Evolutionary conservation across 2,888 invertebrate genomes (phyloP), one percentile per base, ranked within the genome.

Genomic region (Ditula angustiorana): DNA sequence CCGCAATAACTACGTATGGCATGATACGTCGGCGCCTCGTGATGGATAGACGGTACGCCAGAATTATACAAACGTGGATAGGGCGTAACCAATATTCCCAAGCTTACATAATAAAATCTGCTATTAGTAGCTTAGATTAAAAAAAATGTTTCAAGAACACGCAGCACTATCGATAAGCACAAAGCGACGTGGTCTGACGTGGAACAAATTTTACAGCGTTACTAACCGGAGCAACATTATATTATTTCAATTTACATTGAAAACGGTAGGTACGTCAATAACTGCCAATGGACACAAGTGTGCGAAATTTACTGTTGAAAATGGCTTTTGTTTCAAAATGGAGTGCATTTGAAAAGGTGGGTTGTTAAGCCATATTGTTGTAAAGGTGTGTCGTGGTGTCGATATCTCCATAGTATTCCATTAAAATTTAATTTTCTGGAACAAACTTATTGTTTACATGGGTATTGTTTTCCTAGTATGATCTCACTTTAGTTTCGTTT

Each of bases 231-330:
- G 19, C 10, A 37, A 19, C 37, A 46, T 10, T 26, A 41, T 53
- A 64, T 62, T 57, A 44, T 53, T 41, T 52, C 44, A 44, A 63
- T 24, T 41, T 46, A 16, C 23, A 46, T 19, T 44, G 30, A 44
- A 21, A 44, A 33, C 33, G 23, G 35, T 26, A 59, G 23, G 35
- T 26, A 59, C 71, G 71, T 72, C 72, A 72, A 63, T 66, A 58
- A 53, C 67, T 67, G 69, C 65, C 66, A 69, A 72, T 73, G 69
- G 58, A 72, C 66, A 71, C 74, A 76, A 71, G 72, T 74, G 72
- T 67, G 59, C 35, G 47, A 67, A 70, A 64, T 66, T 49, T 66
- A 57, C 58, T 58, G 63, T 63, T 44, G 5, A 24, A 26, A 10
- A 26, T 37, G 23, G 19, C 50, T 63, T 52, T 63, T 63, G 63